Evolutionary conservation across 2,888 invertebrate species (phyloP).

Genomic region (Allygus modestus): DNA sequence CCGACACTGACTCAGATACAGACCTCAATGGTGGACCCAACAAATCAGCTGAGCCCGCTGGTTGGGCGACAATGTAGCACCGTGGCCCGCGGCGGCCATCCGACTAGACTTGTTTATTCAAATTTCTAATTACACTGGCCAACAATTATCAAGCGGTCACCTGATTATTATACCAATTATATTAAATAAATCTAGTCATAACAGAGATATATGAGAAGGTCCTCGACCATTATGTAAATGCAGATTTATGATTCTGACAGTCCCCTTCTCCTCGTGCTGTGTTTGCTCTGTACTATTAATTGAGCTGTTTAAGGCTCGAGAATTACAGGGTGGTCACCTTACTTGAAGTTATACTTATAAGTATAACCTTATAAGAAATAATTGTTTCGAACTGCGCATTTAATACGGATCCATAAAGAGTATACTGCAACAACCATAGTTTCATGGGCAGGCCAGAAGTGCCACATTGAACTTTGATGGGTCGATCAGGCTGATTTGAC

Average conservation of each 20-base stretch:
- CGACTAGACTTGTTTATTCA: slow-evolving; percentile 35
- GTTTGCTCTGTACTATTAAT: background rate
- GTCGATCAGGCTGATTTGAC: no score
- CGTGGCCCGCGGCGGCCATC: background rate
- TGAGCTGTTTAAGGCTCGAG: background rate
- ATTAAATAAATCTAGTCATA: slow-evolving; percentile 47
- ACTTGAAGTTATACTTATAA: no score
- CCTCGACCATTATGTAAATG: slow-evolving; percentile 44
- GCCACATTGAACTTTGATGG: no score
- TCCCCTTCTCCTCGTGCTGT: background rate
- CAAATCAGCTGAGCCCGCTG: background rate
- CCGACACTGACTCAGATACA: background rate
- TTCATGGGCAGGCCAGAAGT: no score
- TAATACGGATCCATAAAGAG: no score
- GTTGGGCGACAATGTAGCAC: slow-evolving; percentile 12
- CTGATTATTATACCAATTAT: slow-evolving; percentile 55
- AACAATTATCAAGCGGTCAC: slow-evolving; percentile 52
- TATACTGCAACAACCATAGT: no score
- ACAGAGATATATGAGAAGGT: slow-evolving; percentile 49
- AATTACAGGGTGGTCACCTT: no score
- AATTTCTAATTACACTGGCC: slow-evolving; percentile 26
- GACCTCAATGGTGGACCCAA: background rate
- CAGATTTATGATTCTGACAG: slow-evolving; percentile 16
- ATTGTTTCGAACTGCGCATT: no score
- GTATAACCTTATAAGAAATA: no score